phyloP scores from a whole-genome alignment of 2,113 vertebrate genomes.

The Hydropotes inermis region DNA sequence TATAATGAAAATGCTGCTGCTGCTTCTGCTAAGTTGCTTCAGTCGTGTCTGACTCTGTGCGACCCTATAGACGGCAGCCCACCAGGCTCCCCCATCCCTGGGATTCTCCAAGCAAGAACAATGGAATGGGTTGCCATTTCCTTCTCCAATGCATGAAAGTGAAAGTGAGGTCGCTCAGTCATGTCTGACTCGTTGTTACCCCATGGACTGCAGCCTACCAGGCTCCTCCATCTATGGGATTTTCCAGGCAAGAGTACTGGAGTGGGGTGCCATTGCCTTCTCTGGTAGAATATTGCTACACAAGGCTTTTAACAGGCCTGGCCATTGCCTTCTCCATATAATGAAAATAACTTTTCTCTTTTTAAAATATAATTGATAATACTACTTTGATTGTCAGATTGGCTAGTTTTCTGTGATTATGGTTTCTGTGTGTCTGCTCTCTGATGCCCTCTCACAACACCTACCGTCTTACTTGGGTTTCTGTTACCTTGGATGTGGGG shows the following conservation, averaged over 20 bases:
- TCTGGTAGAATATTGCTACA: background rate
- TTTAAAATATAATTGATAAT: background rate
- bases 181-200: rapidly evolving
- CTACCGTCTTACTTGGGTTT: too few relatives aligned
- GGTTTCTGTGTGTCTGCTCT: too few relatives aligned
- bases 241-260: background rate
- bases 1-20: background rate
- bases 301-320: too few relatives aligned
- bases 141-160: background rate
- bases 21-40: background rate
- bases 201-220: background rate
- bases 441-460: too few relatives aligned
- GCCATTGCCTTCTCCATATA: background rate
- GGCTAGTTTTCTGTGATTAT: too few relatives aligned
- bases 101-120: background rate
- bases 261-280: background rate
- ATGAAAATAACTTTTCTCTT: background rate
- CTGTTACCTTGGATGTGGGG: too few relatives aligned
- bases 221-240: background rate
- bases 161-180: background rate
- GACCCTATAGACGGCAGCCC: rapidly evolving
- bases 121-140: background rate
- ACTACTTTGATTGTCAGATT: background rate
- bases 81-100: rapidly evolving
- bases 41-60: background rate